A percentile compares a stretch with the other conserved stretches of the same genome.
These are phyloP conservation scores for Agapostemon virescens DNA, from an alignment of 2,888 invertebrate species.

Conservation along the genomic window DNA sequence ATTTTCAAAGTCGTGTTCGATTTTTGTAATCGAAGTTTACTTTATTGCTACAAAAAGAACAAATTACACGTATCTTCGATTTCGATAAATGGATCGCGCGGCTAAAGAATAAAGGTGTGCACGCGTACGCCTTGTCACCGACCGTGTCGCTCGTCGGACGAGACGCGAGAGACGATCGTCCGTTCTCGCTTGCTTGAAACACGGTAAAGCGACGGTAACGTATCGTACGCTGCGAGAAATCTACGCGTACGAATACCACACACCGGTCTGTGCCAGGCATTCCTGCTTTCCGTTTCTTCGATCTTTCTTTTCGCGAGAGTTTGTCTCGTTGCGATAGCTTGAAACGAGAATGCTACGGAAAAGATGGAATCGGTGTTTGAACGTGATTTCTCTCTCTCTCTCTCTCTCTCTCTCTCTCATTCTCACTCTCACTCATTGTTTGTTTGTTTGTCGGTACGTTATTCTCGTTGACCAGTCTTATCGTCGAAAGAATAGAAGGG, in stretches of 20 bases:
- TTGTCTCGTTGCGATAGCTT: no score
- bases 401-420: background rate
- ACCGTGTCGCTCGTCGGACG: constrained; percentile 75
- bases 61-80: constrained; percentile 69
- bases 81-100: constrained; percentile 66
- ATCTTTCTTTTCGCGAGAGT: no score
- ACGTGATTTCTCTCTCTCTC: background rate
- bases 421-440: no score
- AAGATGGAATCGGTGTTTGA: background rate
- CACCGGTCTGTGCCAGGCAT: background rate
- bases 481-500: constrained; percentile 19
- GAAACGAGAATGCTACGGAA: background rate
- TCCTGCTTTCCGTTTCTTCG: background rate
- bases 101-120: constrained; percentile 72
- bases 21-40: constrained; percentile 63
- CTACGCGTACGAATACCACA: constrained; percentile 12
- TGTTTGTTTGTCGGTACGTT: background rate
- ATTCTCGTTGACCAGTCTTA: background rate
- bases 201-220: constrained; percentile 11
- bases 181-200: constrained; percentile 40
- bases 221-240: constrained; percentile 51
- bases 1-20: background rate
- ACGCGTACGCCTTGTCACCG: constrained; percentile 72
- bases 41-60: constrained; percentile 74
- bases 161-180: constrained; percentile 42